Conservation (phyloP, 2,888 invertebrate genomes). For the Drosophila pseudotakahashii region DNA sequence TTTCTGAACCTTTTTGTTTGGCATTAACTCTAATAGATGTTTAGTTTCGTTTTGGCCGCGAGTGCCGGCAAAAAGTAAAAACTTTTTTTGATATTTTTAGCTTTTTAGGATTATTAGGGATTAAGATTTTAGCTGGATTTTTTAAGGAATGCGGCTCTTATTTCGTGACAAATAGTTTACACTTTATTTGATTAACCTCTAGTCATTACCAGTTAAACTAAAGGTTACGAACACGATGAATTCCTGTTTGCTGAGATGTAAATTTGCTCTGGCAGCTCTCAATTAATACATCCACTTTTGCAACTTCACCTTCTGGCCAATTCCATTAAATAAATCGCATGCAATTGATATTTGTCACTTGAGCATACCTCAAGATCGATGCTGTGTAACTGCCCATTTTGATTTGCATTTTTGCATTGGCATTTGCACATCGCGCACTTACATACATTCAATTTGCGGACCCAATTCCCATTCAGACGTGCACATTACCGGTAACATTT, state of each 20-base stretch:
- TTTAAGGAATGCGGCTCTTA: background rate
- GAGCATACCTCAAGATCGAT: conserved; percentile 12
- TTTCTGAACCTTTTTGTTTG: conserved; percentile 58
- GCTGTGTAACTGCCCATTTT: conserved; percentile 5
- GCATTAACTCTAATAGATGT: conserved; percentile 52
- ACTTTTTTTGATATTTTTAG: conserved; percentile 25
- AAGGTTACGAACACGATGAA: background rate
- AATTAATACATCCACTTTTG: background rate
- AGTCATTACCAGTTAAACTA: background rate
- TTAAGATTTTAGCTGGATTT: background rate
- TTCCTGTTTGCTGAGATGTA: background rate
- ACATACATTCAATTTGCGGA: conserved; percentile 40
- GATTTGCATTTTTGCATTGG: conserved; percentile 44
- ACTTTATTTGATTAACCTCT: background rate
- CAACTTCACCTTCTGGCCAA: conserved; percentile 6
- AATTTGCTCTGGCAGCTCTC: background rate
- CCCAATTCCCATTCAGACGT: conserved; percentile 37
- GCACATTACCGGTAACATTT: conserved; percentile 46
- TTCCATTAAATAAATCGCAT: conserved; percentile 22
- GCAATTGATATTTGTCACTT: conserved; percentile 24
- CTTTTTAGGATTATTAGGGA: conserved; percentile 20
- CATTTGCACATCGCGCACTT: conserved; percentile 16
- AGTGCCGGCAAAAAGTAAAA: conserved; percentile 57
- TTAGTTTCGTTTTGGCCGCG: conserved; percentile 40
- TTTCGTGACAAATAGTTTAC: background rate